A percentile compares a stretch with the other conserved stretches of the same genome.
Conservation (phyloP, 2,888 invertebrate genomes). For the Drosophila yooni region DNA sequence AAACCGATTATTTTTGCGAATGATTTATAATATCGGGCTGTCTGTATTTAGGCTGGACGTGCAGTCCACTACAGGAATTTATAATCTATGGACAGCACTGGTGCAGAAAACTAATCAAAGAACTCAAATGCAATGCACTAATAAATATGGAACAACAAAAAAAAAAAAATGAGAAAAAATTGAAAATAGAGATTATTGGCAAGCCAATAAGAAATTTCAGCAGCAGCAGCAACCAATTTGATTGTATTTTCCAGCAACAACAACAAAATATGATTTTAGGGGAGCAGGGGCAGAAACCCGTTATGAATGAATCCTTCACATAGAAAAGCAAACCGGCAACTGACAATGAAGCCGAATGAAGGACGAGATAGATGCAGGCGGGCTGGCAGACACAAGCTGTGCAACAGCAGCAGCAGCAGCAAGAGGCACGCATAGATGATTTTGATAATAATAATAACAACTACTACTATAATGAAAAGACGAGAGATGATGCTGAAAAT, state of each 20-base stretch:
- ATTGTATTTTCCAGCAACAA: conserved; percentile 42
- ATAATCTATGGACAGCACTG: conserved; percentile 44
- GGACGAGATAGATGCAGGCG: conserved; percentile 11
- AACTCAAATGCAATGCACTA: conserved; percentile 57
- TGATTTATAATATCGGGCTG: conserved; percentile 5
- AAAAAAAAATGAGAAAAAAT: conserved; percentile 29
- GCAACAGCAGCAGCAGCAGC: conserved; percentile 17
- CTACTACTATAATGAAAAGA: conserved; percentile 53
- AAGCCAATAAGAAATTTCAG: conserved; percentile 60
- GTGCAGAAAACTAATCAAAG: conserved; percentile 65
- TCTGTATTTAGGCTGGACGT: conserved; percentile 21
- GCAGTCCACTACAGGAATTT: conserved; percentile 17
- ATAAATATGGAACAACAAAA: conserved; percentile 12
- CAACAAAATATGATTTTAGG: conserved; percentile 38
- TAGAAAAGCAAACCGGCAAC: conserved; percentile 42
- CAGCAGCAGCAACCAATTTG: conserved; percentile 41
- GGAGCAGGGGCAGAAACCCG: conserved; percentile 18
- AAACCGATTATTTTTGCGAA: background rate
- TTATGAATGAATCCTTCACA: conserved; percentile 44
- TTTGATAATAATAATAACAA: conserved; percentile 59
- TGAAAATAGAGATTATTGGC: conserved; percentile 53
- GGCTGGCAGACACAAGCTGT: conserved; percentile 13
- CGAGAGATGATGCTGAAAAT: conserved; percentile 62
- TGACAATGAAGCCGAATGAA: conserved; percentile 43
- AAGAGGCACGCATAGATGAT: conserved; percentile 57